phyloP scores from a whole-genome alignment of 37 sponge, comb jelly and placozoan genomes.

The Chondrilla cf. caribensis region DNA sequence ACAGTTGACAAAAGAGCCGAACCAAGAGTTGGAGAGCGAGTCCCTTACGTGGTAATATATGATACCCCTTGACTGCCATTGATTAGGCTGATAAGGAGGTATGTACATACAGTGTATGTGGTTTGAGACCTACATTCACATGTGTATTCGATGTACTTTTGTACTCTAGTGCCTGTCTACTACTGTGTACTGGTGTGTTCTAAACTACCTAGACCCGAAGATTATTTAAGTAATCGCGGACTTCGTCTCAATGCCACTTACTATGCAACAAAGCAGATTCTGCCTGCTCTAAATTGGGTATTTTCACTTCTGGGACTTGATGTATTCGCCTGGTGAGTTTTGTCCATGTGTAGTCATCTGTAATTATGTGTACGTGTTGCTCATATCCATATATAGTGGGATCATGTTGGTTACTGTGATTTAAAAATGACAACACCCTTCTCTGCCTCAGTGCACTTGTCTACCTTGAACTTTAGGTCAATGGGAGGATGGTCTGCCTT shows the following conservation, averaged over 20 bases:
- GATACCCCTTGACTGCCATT: constrained; percentile 84
- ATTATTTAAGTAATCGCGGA: constrained; percentile 39
- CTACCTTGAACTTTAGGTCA: no score
- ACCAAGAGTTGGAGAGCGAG: constrained; percentile 82
- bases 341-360: not conserved
- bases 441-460: not conserved
- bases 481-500: no score
- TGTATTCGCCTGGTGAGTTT: constrained; percentile 65
- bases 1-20: constrained; percentile 67
- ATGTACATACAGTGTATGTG: no score
- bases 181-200: no score
- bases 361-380: not conserved
- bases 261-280: constrained; percentile 87
- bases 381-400: not conserved
- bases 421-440: not conserved
- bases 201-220: constrained; percentile 70
- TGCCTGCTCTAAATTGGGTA: constrained; percentile 80
- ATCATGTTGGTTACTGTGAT: not conserved
- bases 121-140: no score
- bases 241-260: constrained; percentile 78
- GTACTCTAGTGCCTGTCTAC: not conserved
- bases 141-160: no score
- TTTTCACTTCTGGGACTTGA: constrained; percentile 86
- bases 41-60: constrained; percentile 89
- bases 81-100: constrained; percentile 69